These are phyloP conservation scores for Brenthis ino DNA, from an alignment of 2,888 invertebrate genomes.

Conservation along the genomic window DNA sequence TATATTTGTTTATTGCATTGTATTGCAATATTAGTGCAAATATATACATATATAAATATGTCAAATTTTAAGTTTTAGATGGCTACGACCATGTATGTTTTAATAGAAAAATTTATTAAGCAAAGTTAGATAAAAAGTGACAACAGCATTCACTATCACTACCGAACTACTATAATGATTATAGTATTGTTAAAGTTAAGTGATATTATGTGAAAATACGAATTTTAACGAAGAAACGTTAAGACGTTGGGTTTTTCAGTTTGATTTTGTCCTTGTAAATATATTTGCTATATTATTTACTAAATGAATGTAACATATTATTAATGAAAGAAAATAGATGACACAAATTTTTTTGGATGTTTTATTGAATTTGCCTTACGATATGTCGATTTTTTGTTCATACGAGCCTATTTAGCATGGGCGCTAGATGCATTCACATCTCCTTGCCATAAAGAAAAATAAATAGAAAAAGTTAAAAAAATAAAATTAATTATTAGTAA, in stretches of 20 bases:
- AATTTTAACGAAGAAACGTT: slow-evolving; percentile 81
- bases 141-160: slow-evolving; percentile 64
- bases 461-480: too few species aligned
- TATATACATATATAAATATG: too few species aligned
- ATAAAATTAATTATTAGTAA: too few species aligned
- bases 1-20: too few species aligned
- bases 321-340: slow-evolving; percentile 80
- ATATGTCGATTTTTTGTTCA: neutral
- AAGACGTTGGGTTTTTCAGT: slow-evolving; percentile 74
- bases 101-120: neutral
- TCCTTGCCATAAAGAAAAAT: too few species aligned
- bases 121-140: slow-evolving; percentile 42
- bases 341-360: slow-evolving; percentile 72
- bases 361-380: slow-evolving; percentile 48
- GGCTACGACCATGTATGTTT: slow-evolving; percentile 7
- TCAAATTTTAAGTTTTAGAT: slow-evolving; percentile 4
- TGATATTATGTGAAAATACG: slow-evolving; percentile 81
- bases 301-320: slow-evolving; percentile 82
- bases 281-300: slow-evolving; percentile 82
- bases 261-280: slow-evolving; percentile 81
- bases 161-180: slow-evolving; percentile 65
- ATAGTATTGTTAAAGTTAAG: slow-evolving; percentile 72
- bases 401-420: too few species aligned
- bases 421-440: too few species aligned
- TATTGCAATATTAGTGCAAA: too few species aligned